Percentiles rank a stretch among this genome's conserved stretches.
Evolutionary conservation across 1,140 invertebrate genomes (phyloP).

Genomic region (Micrasema longulum): DNA sequence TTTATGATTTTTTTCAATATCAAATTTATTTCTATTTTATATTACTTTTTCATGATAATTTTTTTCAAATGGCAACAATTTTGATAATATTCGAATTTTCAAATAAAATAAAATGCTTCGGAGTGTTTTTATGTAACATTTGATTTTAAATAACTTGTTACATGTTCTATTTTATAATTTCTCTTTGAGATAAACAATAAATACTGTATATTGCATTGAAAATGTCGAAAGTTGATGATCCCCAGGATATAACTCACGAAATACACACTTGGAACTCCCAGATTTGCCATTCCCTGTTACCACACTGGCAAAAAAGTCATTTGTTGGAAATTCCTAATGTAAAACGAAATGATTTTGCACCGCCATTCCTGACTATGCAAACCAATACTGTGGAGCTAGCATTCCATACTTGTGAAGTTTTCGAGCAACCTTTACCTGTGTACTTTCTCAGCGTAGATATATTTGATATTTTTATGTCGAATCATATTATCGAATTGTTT

Average conservation of each 20-base stretch:
- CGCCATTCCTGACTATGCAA: slow-evolving; percentile 28
- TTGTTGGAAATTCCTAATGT: not conserved
- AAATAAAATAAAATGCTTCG: too few relatives aligned
- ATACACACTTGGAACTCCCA: slow-evolving; percentile 38
- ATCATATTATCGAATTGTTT: slow-evolving; percentile 35
- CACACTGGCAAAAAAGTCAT: slow-evolving; percentile 29
- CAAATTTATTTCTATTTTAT: too few relatives aligned
- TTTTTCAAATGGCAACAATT: slow-evolving; percentile 20
- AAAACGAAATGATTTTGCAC: slow-evolving; percentile 7
- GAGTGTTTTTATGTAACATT: too few relatives aligned
- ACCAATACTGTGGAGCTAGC: slow-evolving; percentile 24
- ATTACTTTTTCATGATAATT: too few relatives aligned
- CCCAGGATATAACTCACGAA: slow-evolving; percentile 21
- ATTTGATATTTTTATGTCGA: slow-evolving; percentile 37
- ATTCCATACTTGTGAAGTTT: slow-evolving; percentile 20
- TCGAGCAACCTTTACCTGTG: slow-evolving; percentile 38
- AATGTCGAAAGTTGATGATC: slow-evolving; percentile 10
- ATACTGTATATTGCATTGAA: too few relatives aligned
- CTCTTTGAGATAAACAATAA: not conserved
- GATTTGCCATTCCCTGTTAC: slow-evolving; percentile 24
- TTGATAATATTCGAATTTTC: not conserved
- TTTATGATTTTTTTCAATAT: too few relatives aligned
- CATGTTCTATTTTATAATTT: not conserved
- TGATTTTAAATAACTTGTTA: too few relatives aligned
- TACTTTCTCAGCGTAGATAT: slow-evolving; percentile 40